These are phyloP conservation scores for Philopotamus ludificatus DNA, from an alignment of 1,140 invertebrate species.

Conservation along the genomic window DNA sequence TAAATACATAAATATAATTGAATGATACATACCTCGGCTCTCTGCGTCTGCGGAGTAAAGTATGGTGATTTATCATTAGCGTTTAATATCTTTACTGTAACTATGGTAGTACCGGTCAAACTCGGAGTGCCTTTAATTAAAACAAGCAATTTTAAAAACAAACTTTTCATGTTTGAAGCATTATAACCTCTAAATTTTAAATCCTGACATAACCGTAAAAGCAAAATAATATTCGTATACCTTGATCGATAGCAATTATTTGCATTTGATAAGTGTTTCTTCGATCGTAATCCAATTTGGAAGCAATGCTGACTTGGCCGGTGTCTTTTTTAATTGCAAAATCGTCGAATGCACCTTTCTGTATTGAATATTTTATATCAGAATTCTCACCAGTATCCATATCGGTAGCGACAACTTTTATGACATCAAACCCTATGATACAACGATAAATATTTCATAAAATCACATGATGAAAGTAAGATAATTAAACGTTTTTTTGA, in stretches of 20 bases:
- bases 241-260: constrained; percentile 78
- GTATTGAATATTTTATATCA: constrained; percentile 73
- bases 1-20: too few relatives aligned
- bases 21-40: constrained; percentile 76
- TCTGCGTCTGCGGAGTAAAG: constrained; percentile 78
- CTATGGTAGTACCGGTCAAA: constrained; percentile 75
- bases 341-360: constrained; percentile 81
- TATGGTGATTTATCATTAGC: constrained; percentile 88
- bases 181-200: background rate
- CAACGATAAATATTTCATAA: background rate
- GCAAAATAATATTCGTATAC: constrained; percentile 48
- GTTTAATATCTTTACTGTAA: constrained; percentile 77
- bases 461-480: constrained; percentile 2
- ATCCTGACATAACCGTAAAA: too few relatives aligned
- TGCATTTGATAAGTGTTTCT: constrained; percentile 75
- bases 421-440: constrained; percentile 66
- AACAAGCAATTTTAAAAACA: background rate
- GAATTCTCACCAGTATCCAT: constrained; percentile 82
- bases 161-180: background rate
- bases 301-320: constrained; percentile 73
- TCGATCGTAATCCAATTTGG: constrained; percentile 80
- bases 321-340: constrained; percentile 75
- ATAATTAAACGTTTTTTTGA: background rate
- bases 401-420: constrained; percentile 73
- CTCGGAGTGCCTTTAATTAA: constrained; percentile 64